These are phyloP conservation scores for Pagrus major DNA, from an alignment of 2,113 vertebrate species.

Conservation along the genomic window DNA sequence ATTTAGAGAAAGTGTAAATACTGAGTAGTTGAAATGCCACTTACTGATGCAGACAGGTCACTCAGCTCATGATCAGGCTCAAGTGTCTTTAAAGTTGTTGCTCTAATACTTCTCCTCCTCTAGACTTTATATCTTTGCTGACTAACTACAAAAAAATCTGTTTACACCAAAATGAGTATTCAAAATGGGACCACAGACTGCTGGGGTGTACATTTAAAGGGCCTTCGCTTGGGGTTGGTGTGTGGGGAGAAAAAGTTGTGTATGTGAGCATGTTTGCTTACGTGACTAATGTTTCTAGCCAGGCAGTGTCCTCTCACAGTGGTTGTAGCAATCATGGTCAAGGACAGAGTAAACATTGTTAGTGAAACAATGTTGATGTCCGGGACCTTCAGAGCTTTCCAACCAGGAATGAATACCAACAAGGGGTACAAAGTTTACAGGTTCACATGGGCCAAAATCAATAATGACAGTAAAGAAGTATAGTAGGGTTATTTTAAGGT, in stretches of 20 bases:
- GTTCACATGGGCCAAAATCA: neutral
- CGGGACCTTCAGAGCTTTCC: slow-evolving; percentile 38
- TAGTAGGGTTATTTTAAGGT: neutral
- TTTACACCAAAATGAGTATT: neutral
- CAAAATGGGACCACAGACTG: neutral
- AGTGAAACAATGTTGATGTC: slow-evolving; percentile 21
- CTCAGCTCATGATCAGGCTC: neutral
- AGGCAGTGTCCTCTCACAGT: slow-evolving; percentile 21
- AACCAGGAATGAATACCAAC: slow-evolving; percentile 31
- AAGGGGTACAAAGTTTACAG: slow-evolving; percentile 40
- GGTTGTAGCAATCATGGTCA: slow-evolving; percentile 9
- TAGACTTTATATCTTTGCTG: neutral
- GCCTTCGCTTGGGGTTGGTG: slow-evolving; percentile 2
- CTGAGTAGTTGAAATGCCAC: neutral
- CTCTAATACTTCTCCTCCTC: neutral
- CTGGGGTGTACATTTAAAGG: neutral
- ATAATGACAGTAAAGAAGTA: neutral
- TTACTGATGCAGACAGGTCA: slow-evolving; percentile 30
- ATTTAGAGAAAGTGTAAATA: slow-evolving; percentile 9
- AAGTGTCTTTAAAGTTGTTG: neutral
- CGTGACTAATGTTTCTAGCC: slow-evolving; percentile 37
- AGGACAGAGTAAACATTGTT: slow-evolving; percentile 54
- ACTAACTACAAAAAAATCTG: neutral
- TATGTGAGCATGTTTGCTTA: slow-evolving; percentile 19
- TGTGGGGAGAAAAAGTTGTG: neutral